Evolutionary conservation across 2,888 invertebrate species (phyloP), one percentile per base, ranked within the genome.

Genomic region (Alcis repandata): DNA sequence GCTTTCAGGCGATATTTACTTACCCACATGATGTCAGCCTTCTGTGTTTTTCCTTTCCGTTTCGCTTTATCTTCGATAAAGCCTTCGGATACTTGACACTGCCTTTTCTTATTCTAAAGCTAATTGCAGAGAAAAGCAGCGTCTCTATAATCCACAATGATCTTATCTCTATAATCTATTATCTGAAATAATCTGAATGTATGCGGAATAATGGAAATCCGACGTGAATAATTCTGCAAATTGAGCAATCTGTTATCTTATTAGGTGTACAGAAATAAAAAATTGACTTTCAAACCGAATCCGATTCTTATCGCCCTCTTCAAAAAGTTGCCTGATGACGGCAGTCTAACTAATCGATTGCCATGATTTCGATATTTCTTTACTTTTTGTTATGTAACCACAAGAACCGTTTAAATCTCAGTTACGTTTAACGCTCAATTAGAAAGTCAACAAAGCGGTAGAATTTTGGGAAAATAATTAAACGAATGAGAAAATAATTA

Each of bases 321-420:
- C 49, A 51, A 41, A 15, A 52, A 59, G 43, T 58, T 49, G 9
- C 43, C 59, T 41, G 63, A 56, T 36, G 67, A 52, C 51, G 36
- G 51, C 45, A 48, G 53, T 45, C 36, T 45, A 57, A 65, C 67
- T 67, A 67, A 67, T 67, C 67, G 63, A 67, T 63, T 67, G 63
- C 33, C 67, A 63, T 67, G 67, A 63, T 63, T 67, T 63, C 52
- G 45, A 32, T 63, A 52, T 59, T 63, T 63, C 63, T 59, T 63
- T 63, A 59, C 56, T 67, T 59, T 59, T 59, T 67, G 51, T 67
- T 67, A 63, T 56, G 59, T 63, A 67, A 63, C 22, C 53, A 36
- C 32, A 59, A 49, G 41, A 54, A 62, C 56, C 63, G 56, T 67
- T 67, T 46, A 54, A 59, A 54, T 32, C 53, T 54, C 59, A 63